Conservation (phyloP, 1,140 invertebrate species). For the Solen grandis region DNA sequence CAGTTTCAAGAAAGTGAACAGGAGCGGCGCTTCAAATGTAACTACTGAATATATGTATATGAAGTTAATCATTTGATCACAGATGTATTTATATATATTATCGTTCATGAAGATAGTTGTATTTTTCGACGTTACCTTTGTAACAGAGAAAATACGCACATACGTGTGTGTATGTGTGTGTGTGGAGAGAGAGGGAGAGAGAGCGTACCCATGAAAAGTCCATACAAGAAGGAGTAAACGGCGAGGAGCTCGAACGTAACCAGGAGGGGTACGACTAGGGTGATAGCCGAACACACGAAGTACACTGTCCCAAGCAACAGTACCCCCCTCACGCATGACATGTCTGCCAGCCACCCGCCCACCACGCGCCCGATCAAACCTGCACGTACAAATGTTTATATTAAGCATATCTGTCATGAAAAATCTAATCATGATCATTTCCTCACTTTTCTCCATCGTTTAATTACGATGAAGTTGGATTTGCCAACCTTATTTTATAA, state of each 20-base stretch:
- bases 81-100: no score
- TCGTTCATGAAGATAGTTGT: no score
- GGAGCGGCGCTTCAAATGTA: no score
- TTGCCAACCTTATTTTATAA: background rate
- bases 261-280: background rate
- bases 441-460: background rate
- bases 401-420: background rate
- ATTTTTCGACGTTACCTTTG: no score
- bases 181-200: background rate
- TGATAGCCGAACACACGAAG: background rate
- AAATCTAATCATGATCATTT: background rate
- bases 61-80: no score
- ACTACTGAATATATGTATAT: no score
- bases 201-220: background rate
- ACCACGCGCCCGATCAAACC: slow-evolving; percentile 4
- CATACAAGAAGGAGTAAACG: slow-evolving; percentile 3
- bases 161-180: background rate
- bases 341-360: background rate
- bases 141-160: background rate
- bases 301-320: background rate
- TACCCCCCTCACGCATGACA: slow-evolving; percentile 2
- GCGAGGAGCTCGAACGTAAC: slow-evolving; percentile 5
- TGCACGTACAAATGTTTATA: background rate
- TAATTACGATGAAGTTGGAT: background rate
- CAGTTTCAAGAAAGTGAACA: no score